Base-by-base conservation (phyloP, 2,797 vertebrate species). In the Amazona finschi region DNA sequence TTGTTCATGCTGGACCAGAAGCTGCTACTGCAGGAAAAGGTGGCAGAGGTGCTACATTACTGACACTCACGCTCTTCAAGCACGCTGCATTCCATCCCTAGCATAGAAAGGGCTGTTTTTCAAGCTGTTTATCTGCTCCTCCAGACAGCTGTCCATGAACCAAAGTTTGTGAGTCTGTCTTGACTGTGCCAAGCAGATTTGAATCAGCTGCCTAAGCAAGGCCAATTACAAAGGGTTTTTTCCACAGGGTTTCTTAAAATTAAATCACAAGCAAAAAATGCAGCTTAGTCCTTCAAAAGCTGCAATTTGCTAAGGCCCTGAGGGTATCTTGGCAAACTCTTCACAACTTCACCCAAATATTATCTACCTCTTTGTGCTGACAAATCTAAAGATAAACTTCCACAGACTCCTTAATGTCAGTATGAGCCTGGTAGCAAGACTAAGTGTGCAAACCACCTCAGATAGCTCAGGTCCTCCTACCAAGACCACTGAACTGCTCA, bases 181-280 rank as follows among this genome's bases (percentile, higher is more conserved):
- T 83, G 52, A 85, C 38, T 0, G 0, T 18, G 31, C 41, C 80
- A 61, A 61, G 79, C 71, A 69, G 61, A 83, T 80, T 38, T 53
- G 69, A 93, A 83, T 89, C 66, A 82, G 75, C 67, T 77, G 38
- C 61, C 52, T 64, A 61, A 87, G 57, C 76, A 81, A 86, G 44
- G 44, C 60, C 61, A 76, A 53, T 89, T 86, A 84, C 44, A 89
- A 79, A 84, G 24, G 12, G 55, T 43, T 82, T 92, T 96, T 93
- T 90, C 74, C 33, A 61, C 33, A 53, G 15, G 15, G 27, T 71
- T 84, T 88, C 66, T 90, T 84, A 80, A 84, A 91, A 95, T 93
- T 81, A 94, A 69, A 88, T 96, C 87, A 94, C 44, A 85, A 76
- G 85, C 57, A 76, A 93, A 95, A 96, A 94, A 96, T 57, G 70